A percentile compares a stretch with the other conserved stretches of the same genome.
phyloP scores from a whole-genome alignment of 2,888 invertebrate species.

The Siphlonurus alternatus region DNA sequence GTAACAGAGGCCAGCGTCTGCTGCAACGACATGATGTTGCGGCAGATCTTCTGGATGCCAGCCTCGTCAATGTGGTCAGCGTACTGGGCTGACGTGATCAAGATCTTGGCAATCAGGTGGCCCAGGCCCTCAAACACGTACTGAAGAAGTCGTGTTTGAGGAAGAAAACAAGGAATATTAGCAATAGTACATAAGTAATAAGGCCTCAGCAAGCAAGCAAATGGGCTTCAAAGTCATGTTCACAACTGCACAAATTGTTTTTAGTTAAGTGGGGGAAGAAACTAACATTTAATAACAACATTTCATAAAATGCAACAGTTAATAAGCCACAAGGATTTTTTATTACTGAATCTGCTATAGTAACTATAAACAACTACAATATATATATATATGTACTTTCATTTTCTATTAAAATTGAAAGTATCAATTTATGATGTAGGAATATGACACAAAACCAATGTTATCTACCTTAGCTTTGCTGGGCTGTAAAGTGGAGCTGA shows the following conservation, averaged over 20 bases:
- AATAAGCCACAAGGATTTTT: too few species aligned
- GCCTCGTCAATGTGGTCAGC: conserved; percentile 64
- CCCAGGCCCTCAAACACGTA: conserved; percentile 86
- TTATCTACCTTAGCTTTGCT: conserved; percentile 53
- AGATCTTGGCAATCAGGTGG: conserved; percentile 57
- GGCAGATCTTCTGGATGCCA: conserved; percentile 68
- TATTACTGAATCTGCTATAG: too few species aligned
- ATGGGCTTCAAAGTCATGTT: too few species aligned
- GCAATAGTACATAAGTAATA: not conserved
- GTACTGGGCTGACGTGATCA: conserved; percentile 64
- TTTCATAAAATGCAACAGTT: too few species aligned
- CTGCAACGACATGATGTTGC: conserved; percentile 70
- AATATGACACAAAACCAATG: not conserved
- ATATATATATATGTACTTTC: too few species aligned
- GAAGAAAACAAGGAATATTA: conserved; percentile 9
- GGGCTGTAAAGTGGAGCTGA: conserved; percentile 56
- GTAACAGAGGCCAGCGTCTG: conserved; percentile 75
- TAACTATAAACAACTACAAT: too few species aligned
- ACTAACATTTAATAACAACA: too few species aligned
- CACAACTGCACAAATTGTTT: too few species aligned
- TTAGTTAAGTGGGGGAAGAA: too few species aligned
- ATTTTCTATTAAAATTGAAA: too few species aligned
- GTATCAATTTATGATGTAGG: not conserved
- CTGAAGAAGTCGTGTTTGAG: conserved; percentile 34
- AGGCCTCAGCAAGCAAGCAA: not conserved